These are phyloP conservation scores for Drosophila obscura DNA, from an alignment of 1,140 invertebrate species.

Conservation along the genomic window DNA sequence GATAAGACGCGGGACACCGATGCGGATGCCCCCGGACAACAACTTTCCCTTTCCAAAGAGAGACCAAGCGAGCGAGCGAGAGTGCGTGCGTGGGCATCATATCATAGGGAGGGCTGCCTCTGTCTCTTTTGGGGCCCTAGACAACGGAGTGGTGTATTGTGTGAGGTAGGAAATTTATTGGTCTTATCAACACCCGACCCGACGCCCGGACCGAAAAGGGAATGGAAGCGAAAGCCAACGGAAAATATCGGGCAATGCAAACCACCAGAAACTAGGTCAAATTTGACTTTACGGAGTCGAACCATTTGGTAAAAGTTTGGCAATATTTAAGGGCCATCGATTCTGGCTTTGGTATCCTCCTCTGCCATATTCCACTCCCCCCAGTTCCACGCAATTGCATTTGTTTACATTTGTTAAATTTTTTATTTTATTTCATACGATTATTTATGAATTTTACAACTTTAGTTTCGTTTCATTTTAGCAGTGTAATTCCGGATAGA, in stretches of 20 bases:
- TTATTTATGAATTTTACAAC: conserved; percentile 27
- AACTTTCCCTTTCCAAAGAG: conserved; percentile 60
- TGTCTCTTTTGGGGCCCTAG: conserved; percentile 49
- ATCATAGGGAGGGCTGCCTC: conserved; percentile 35
- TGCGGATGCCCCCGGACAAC: conserved; percentile 16
- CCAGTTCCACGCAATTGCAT: neutral
- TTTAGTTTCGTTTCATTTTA: conserved; percentile 21
- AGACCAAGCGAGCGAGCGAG: conserved; percentile 5
- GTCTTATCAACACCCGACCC: conserved; percentile 59
- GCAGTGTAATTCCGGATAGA: conserved; percentile 24
- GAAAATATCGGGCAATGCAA: conserved; percentile 55
- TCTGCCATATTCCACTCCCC: too few relatives aligned
- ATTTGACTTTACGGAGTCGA: conserved; percentile 29
- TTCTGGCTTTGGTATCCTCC: too few relatives aligned
- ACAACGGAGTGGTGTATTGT: conserved; percentile 71
- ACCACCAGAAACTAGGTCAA: conserved; percentile 61
- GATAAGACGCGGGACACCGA: conserved; percentile 65
- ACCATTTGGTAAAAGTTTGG: neutral
- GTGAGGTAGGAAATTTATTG: conserved; percentile 80
- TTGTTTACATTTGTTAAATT: neutral
- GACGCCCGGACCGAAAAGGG: conserved; percentile 4
- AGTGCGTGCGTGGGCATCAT: conserved; percentile 31
- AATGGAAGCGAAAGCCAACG: conserved; percentile 35
- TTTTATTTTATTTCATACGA: neutral
- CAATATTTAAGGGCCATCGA: too few relatives aligned